These are phyloP conservation scores for Urocitellus parryii DNA, from an alignment of 2,113 vertebrate genomes.

Conservation along the genomic window DNA sequence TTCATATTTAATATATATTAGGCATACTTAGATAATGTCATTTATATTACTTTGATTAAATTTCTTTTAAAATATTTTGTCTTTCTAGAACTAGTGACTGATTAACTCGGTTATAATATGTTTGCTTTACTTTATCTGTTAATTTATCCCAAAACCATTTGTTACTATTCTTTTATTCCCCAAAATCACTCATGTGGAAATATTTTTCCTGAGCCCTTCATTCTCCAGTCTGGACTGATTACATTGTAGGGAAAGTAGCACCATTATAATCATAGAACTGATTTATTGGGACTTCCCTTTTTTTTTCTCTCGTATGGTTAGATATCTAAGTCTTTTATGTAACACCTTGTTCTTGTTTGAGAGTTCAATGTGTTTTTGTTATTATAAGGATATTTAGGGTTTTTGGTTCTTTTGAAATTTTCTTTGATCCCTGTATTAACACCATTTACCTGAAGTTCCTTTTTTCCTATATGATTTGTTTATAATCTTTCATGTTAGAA, in stretches of 20 bases:
- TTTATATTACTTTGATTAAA: not conserved
- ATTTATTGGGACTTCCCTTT: not conserved
- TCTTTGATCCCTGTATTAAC: not conserved
- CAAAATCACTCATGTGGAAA: not conserved
- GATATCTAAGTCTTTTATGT: not conserved
- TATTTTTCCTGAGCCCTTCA: not conserved
- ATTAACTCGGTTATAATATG: constrained; percentile 26
- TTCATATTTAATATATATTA: constrained; percentile 24
- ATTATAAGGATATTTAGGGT: not conserved
- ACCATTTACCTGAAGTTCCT: not conserved
- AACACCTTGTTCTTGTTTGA: constrained; percentile 8
- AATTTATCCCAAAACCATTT: not conserved
- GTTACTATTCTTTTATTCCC: not conserved
- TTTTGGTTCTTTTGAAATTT: not conserved
- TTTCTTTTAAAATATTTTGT: constrained; percentile 23
- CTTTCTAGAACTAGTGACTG: not conserved
- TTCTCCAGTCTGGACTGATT: not conserved
- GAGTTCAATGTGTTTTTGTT: not conserved
- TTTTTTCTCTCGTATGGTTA: not conserved
- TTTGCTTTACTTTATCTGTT: not conserved
- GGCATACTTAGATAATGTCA: not conserved
- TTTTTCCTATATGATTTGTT: not conserved
- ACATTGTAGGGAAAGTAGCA: not conserved
- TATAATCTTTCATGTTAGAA: not conserved
- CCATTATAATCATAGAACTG: not conserved